Conservation (phyloP, 2,113 vertebrate genomes). For the Lucifuga dentata region DNA sequence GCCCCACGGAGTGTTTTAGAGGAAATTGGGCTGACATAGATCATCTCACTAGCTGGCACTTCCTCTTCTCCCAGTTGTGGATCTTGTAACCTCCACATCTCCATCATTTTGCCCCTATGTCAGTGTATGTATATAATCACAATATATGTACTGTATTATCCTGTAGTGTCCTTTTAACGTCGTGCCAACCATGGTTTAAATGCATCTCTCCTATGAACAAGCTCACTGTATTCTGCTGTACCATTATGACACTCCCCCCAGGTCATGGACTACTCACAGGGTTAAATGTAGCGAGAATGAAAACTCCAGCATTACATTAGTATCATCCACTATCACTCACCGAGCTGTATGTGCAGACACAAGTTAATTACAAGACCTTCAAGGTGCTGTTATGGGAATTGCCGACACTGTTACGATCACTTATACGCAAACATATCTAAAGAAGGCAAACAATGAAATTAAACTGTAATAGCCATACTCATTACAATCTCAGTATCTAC, state of each 20-base stretch:
- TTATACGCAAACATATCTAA: neutral
- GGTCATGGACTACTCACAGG: slow-evolving; percentile 33
- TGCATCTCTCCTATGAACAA: slow-evolving; percentile 49
- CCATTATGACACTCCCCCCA: slow-evolving; percentile 17
- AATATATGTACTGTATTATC: slow-evolving; percentile 53
- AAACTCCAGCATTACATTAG: slow-evolving; percentile 26
- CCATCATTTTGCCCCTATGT: slow-evolving; percentile 37
- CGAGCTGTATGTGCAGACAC: slow-evolving; percentile 1
- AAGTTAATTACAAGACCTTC: neutral
- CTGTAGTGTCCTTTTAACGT: slow-evolving; percentile 58
- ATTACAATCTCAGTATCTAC: slow-evolving; percentile 1
- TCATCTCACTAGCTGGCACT: neutral
- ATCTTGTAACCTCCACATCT: slow-evolving; percentile 43
- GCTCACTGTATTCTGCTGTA: slow-evolving; percentile 34
- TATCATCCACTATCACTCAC: slow-evolving; percentile 16
- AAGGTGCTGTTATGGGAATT: slow-evolving; percentile 15
- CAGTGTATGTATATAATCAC: slow-evolving; percentile 61
- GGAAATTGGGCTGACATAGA: slow-evolving; percentile 98
- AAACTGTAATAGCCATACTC: slow-evolving; percentile 1
- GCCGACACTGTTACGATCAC: slow-evolving; percentile 23
- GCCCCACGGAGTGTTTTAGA: slow-evolving; percentile 97
- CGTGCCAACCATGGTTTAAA: slow-evolving; percentile 70
- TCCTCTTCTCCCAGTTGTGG: slow-evolving; percentile 17
- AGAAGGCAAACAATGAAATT: slow-evolving; percentile 9
- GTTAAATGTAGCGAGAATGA: slow-evolving; percentile 70